Evolutionary conservation across 23 tunicate species (phyloP).

Genomic region (Botrylloides violaceus): DNA sequence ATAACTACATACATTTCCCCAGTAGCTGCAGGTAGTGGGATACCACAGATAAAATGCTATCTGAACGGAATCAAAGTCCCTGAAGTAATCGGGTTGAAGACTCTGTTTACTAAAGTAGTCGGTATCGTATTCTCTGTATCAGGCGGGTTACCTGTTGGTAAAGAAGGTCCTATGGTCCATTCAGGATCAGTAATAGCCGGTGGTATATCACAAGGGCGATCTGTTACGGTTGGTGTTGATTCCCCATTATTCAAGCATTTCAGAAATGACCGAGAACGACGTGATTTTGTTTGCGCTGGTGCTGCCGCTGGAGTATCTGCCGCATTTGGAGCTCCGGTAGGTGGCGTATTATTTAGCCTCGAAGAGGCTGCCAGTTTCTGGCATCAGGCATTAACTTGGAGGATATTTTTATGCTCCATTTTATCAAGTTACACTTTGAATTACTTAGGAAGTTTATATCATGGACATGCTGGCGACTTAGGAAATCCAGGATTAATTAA

Average conservation of each 20-base stretch:
- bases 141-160: conserved; percentile 53
- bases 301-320: conserved; percentile 98
- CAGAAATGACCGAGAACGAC: conserved; percentile 62
- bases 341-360: conserved; percentile 85
- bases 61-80: conserved; percentile 93
- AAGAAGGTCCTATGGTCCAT: conserved; percentile 98
- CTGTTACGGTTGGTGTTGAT: not conserved
- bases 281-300: conserved; percentile 95
- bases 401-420: conserved; percentile 87
- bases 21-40: conserved; percentile 95
- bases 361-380: conserved; percentile 93
- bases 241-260: conserved; percentile 13
- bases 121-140: conserved; percentile 89
- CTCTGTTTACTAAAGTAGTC: conserved; percentile 75
- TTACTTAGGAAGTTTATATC: conserved; percentile 66
- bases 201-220: conserved; percentile 65
- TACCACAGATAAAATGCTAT: conserved; percentile 96
- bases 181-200: conserved; percentile 94
- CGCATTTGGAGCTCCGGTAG: conserved; percentile 94
- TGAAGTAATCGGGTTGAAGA: conserved; percentile 61
- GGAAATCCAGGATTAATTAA: conserved; percentile 88
- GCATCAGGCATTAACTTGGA: conserved; percentile 94
- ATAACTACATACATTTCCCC: conserved; percentile 40
- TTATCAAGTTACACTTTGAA: conserved; percentile 83
- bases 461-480: conserved; percentile 73